These are phyloP conservation scores for Lycorma delicatula DNA, from an alignment of 1,140 invertebrate genomes.

Conservation along the genomic window DNA sequence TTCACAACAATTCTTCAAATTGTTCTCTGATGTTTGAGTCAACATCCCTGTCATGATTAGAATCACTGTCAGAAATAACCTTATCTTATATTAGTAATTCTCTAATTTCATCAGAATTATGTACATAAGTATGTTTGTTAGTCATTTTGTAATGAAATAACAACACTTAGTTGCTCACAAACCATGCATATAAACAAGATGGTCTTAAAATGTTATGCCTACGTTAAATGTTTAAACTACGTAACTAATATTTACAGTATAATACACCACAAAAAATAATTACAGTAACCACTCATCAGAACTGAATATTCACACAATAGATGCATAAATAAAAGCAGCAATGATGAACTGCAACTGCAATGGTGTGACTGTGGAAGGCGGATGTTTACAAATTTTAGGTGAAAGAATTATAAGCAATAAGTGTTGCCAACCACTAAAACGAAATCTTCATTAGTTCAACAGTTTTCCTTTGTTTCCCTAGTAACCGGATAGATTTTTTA, in stretches of 20 bases:
- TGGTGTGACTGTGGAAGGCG: too few relatives aligned
- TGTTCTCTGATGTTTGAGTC: slow-evolving; percentile 4
- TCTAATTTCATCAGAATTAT: background rate
- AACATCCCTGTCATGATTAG: slow-evolving; percentile 2
- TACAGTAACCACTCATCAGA: background rate
- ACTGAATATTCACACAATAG: background rate
- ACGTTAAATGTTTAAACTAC: too few relatives aligned
- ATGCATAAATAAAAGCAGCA: too few relatives aligned
- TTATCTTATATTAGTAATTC: background rate
- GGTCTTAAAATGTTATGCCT: too few relatives aligned
- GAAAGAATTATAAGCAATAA: background rate
- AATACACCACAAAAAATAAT: too few relatives aligned
- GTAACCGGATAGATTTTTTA: background rate
- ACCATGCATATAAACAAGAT: background rate
- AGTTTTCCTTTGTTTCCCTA: background rate
- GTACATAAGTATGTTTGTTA: background rate
- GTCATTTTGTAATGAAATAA: background rate
- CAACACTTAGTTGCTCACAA: background rate
- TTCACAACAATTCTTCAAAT: background rate
- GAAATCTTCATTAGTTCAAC: background rate
- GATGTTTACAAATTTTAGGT: too few relatives aligned
- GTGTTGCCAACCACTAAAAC: background rate
- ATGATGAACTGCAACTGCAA: too few relatives aligned
- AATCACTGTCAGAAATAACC: background rate
- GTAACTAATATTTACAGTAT: too few relatives aligned